Conservation (phyloP, 2,797 vertebrate species). For the Anguilla anguilla region DNA sequence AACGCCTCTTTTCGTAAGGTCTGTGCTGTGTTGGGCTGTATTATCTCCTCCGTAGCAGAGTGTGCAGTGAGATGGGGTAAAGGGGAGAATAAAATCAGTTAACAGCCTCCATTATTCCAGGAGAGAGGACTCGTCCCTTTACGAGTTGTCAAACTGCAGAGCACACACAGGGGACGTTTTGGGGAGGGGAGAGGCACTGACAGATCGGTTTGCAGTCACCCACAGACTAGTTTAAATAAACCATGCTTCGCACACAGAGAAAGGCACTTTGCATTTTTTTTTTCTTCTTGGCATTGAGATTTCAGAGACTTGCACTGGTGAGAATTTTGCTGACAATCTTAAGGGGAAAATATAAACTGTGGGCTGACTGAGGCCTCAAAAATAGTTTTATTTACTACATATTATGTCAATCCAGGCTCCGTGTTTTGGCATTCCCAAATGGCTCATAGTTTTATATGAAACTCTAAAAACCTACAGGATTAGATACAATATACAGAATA, state of each 20-base stretch:
- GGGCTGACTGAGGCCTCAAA: conserved; percentile 9
- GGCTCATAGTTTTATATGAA: background rate
- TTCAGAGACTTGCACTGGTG: conserved; percentile 22
- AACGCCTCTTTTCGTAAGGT: conserved; percentile 52
- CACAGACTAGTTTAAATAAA: conserved; percentile 31
- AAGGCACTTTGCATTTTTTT: conserved; percentile 20
- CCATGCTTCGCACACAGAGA: conserved; percentile 32
- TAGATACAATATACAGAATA: background rate
- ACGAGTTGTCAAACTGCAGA: conserved; percentile 52
- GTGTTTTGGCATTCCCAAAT: background rate
- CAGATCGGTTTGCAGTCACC: conserved; percentile 34
- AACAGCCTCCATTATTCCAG: conserved; percentile 57
- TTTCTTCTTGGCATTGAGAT: conserved; percentile 37
- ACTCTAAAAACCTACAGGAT: background rate
- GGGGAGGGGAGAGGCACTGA: conserved; percentile 31
- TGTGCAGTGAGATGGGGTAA: conserved; percentile 46
- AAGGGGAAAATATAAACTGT: conserved; percentile 24
- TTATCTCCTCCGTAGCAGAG: conserved; percentile 50
- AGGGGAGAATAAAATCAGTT: conserved; percentile 48
- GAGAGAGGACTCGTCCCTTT: conserved; percentile 54
- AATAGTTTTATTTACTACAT: conserved; percentile 14
- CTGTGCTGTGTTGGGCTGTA: conserved; percentile 52
- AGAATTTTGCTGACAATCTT: conserved; percentile 37
- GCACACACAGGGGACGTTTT: conserved; percentile 46
- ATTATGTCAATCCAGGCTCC: conserved; percentile 7